phyloP scores from a whole-genome alignment of 35 echinoderm and acorn worm genomes.

The Apostichopus parvimensis region DNA sequence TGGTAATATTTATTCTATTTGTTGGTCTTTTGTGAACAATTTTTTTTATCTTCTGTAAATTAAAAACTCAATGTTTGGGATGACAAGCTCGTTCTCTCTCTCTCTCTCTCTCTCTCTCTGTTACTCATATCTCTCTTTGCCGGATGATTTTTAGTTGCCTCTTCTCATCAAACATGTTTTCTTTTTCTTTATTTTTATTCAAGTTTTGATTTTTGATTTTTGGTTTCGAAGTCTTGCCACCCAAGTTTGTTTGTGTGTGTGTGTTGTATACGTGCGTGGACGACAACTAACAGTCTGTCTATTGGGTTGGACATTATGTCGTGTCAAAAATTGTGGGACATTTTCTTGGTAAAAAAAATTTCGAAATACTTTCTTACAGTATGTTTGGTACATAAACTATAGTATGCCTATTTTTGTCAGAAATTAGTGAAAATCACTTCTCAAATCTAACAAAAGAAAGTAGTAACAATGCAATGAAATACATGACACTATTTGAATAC shows the following conservation, averaged over 20 bases:
- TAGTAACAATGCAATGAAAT: no score
- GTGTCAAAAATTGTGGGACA: no score
- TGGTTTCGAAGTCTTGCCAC: slow-evolving; percentile 1
- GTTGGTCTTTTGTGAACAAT: slow-evolving; percentile 30
- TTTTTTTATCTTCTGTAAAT: slow-evolving; percentile 34
- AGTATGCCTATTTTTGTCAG: no score
- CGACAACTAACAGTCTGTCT: no score
- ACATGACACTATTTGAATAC: no score
- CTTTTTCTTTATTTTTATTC: neutral
- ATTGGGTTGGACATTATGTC: no score
- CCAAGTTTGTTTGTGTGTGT: neutral
- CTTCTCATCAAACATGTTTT: neutral
- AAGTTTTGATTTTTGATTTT: slow-evolving; percentile 3
- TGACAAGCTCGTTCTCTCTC: neutral
- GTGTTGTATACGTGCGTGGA: slow-evolving; percentile 40
- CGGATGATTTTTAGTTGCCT: neutral
- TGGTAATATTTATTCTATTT: slow-evolving; percentile 52
- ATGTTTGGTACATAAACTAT: no score
- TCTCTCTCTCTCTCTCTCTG: neutral
- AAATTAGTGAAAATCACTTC: no score
- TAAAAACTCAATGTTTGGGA: slow-evolving; percentile 10
- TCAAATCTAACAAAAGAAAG: no score
- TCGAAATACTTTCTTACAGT: no score
- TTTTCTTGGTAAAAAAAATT: no score
- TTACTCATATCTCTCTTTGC: neutral